Evolutionary conservation across 2,797 vertebrate genomes (phyloP).

Genomic region (Falco naumanni): DNA sequence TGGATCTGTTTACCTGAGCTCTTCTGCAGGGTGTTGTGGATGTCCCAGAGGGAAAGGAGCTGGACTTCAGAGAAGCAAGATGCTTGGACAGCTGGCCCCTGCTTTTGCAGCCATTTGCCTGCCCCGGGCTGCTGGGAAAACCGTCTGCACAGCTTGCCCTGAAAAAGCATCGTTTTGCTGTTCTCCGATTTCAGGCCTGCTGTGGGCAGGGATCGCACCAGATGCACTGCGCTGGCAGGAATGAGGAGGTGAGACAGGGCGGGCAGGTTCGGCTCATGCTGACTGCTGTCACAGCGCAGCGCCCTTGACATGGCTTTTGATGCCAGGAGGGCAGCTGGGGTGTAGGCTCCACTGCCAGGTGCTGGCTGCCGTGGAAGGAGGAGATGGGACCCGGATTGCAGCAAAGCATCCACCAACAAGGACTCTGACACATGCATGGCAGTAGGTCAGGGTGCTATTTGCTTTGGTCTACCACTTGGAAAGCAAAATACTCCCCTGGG

Average conservation of each 20-base stretch:
- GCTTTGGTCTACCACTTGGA: background rate
- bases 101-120: background rate
- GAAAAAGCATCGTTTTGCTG: background rate
- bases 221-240: background rate
- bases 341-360: rapidly evolving
- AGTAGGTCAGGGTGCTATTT: background rate
- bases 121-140: background rate
- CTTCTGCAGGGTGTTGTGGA: background rate
- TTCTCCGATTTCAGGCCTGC: background rate
- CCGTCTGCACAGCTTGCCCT: background rate
- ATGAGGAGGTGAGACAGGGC: background rate
- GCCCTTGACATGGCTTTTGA: background rate
- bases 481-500: background rate
- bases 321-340: background rate
- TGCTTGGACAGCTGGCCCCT: background rate
- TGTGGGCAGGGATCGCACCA: background rate
- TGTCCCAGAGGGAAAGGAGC: background rate
- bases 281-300: background rate
- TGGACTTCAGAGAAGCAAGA: rapidly evolving
- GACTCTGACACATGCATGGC: background rate
- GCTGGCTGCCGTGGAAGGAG: background rate
- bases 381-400: background rate
- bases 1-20: background rate
- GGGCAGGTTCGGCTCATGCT: rapidly evolving
- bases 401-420: background rate